Evolutionary conservation across 2,888 invertebrate species (phyloP).

Genomic region (Pegoplata infirma): DNA sequence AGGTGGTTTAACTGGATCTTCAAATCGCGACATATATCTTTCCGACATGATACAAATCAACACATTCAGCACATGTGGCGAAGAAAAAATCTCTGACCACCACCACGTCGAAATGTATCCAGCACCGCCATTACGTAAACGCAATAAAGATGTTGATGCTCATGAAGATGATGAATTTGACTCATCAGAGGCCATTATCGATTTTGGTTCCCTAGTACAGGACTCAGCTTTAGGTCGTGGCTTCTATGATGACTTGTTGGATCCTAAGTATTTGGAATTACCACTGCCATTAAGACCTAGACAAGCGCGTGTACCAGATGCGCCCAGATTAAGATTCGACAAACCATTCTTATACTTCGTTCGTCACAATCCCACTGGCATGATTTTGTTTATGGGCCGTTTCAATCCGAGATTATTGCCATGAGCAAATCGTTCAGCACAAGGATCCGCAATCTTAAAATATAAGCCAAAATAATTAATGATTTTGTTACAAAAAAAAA

Average conservation of each 20-base stretch:
- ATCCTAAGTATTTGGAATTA: slow-evolving; percentile 80
- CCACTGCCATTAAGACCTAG: slow-evolving; percentile 85
- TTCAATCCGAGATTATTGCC: slow-evolving; percentile 91
- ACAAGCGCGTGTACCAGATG: slow-evolving; percentile 85
- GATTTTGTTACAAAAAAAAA: slow-evolving; percentile 31
- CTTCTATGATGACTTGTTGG: slow-evolving; percentile 83
- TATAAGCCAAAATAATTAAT: slow-evolving; percentile 29
- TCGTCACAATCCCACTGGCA: slow-evolving; percentile 93
- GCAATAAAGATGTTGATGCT: slow-evolving; percentile 75
- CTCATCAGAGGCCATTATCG: slow-evolving; percentile 73
- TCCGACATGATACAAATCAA: slow-evolving; percentile 91
- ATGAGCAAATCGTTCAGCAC: slow-evolving; percentile 75
- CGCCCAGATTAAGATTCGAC: slow-evolving; percentile 88
- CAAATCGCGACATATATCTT: slow-evolving; percentile 87
- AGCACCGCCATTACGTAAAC: slow-evolving; percentile 82
- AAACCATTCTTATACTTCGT: slow-evolving; percentile 93
- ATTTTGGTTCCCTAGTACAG: slow-evolving; percentile 76
- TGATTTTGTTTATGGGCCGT: slow-evolving; percentile 92
- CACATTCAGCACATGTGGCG: slow-evolving; percentile 90
- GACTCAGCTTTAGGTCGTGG: slow-evolving; percentile 82
- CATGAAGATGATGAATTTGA: slow-evolving; percentile 70
- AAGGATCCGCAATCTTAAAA: background rate
- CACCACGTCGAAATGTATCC: slow-evolving; percentile 91
- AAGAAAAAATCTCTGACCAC: slow-evolving; percentile 84
- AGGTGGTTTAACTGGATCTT: slow-evolving; percentile 87